These are phyloP conservation scores for Temnopleurus reevesii DNA, from an alignment of 53 echinoderm and acorn worm genomes.

Conservation along the genomic window DNA sequence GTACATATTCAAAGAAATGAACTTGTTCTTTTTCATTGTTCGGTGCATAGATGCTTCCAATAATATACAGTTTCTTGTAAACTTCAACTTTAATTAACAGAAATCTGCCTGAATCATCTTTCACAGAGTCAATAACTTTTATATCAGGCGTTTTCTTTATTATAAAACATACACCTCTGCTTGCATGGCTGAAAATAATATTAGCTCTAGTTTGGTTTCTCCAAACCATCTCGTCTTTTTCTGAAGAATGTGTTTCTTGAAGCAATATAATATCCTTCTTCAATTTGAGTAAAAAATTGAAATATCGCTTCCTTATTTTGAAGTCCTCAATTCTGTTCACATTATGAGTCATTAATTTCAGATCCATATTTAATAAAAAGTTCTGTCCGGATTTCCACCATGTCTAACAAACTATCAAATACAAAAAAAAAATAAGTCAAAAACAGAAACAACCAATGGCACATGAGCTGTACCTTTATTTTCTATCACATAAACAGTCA, in stretches of 20 bases:
- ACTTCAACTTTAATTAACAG: slow-evolving; percentile 1
- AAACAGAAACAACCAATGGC: no score
- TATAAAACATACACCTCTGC: slow-evolving; percentile 10
- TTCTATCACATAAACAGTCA: no score
- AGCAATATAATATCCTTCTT: not conserved
- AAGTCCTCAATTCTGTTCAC: not conserved
- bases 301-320: not conserved
- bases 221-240: not conserved
- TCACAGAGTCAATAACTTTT: not conserved
- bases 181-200: not conserved
- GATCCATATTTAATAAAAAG: no score
- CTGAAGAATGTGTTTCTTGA: not conserved
- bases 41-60: slow-evolving; percentile 2
- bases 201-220: slow-evolving; percentile 10
- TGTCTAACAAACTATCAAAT: no score
- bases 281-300: not conserved
- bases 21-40: slow-evolving; percentile 17
- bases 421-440: no score
- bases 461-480: no score
- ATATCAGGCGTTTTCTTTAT: not conserved
- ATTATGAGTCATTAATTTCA: no score
- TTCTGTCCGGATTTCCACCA: no score
- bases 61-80: not conserved
- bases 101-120: not conserved
- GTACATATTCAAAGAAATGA: not conserved